These are phyloP conservation scores for Strix occidentalis DNA, from an alignment of 2,797 vertebrate species.

Conservation along the genomic window DNA sequence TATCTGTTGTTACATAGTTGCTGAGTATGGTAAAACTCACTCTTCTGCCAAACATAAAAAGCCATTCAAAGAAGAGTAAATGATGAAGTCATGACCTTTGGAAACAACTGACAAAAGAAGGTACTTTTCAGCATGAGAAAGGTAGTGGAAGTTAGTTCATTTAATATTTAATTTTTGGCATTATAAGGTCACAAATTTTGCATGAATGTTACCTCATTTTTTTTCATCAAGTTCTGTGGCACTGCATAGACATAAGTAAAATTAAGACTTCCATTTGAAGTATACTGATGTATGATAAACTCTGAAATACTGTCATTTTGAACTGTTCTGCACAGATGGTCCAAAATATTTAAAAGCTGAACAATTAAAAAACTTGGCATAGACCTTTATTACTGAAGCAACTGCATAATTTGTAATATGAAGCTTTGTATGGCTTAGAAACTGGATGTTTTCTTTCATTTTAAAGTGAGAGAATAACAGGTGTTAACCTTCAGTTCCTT, in stretches of 20 bases:
- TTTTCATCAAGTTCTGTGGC: not conserved
- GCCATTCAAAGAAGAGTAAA: not conserved
- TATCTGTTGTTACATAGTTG: not conserved
- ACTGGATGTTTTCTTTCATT: not conserved
- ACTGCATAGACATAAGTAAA: not conserved
- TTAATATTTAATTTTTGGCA: not conserved
- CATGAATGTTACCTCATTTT: not conserved
- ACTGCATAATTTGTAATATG: not conserved
- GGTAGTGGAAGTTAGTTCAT: not conserved
- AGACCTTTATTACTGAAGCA: not conserved
- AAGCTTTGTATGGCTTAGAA: not conserved
- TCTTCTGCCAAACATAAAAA: not conserved
- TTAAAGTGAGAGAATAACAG: not conserved
- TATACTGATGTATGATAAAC: not conserved
- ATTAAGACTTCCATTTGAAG: not conserved
- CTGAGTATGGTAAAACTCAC: not conserved
- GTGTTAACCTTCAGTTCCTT: constrained; percentile 25
- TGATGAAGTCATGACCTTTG: not conserved
- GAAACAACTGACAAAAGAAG: not conserved
- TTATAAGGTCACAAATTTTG: not conserved
- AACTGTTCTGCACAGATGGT: not conserved
- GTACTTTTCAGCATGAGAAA: not conserved
- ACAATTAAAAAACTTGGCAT: not conserved
- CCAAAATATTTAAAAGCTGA: not conserved
- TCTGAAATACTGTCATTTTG: not conserved